These are phyloP conservation scores for Echiichthys vipera DNA, from an alignment of 2,797 vertebrate species.

Conservation along the genomic window DNA sequence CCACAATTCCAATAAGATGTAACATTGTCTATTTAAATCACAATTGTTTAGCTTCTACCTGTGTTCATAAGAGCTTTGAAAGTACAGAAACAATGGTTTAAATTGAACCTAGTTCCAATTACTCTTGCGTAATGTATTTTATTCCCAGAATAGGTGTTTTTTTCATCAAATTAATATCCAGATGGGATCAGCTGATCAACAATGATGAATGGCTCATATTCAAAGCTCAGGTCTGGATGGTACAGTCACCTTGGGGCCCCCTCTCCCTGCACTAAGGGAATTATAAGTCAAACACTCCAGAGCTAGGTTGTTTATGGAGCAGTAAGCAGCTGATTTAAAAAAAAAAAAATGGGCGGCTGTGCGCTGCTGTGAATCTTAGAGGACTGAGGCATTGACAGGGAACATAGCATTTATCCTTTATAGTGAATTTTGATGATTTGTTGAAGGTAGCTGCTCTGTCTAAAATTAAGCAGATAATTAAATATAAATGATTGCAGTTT, in stretches of 20 bases:
- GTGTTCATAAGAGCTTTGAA: constrained; percentile 2
- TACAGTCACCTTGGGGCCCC: constrained; percentile 60
- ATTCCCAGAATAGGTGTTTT: constrained; percentile 55
- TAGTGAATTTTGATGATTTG: constrained; percentile 11
- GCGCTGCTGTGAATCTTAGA: constrained; percentile 10
- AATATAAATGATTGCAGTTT: constrained; percentile 10
- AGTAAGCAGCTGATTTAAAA: constrained; percentile 19
- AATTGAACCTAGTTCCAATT: constrained; percentile 31
- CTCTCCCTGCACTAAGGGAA: constrained; percentile 16
- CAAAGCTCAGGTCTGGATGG: constrained; percentile 48
- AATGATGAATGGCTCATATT: constrained; percentile 63
- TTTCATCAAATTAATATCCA: constrained; percentile 57
- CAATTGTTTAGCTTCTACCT: neutral
- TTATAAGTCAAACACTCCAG: constrained; percentile 35
- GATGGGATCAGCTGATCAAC: constrained; percentile 67
- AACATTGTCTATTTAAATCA: neutral
- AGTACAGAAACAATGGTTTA: constrained; percentile 1
- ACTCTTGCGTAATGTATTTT: constrained; percentile 14
- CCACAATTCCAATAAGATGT: neutral
- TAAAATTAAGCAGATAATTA: constrained; percentile 9
- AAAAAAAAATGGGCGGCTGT: neutral
- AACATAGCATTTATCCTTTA: neutral
- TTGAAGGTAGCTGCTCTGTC: constrained; percentile 21
- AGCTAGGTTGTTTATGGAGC: constrained; percentile 27
- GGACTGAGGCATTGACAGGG: neutral